phyloP scores from a whole-genome alignment of 35 echinoderm and acorn worm genomes.

The Acanthaster planci region DNA sequence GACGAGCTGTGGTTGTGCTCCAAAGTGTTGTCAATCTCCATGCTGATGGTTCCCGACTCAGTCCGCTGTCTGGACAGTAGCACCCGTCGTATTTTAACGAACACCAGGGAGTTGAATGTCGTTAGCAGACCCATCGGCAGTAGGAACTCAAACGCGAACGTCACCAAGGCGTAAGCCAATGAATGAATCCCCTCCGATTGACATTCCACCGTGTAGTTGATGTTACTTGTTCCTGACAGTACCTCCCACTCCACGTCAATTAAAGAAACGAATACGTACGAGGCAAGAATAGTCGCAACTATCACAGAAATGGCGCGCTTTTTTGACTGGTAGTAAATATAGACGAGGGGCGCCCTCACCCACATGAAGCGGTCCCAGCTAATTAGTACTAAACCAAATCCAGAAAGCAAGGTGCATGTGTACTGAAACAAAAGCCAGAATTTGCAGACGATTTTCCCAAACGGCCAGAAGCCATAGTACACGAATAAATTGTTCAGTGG shows the following conservation, averaged over 20 bases:
- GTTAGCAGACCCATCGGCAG: constrained; percentile 1
- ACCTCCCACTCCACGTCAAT: constrained; percentile 14
- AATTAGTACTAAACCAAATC: constrained; percentile 16
- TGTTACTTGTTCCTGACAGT: not conserved
- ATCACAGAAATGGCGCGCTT: constrained; percentile 4
- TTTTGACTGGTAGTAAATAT: constrained; percentile 12
- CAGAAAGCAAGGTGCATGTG: constrained; percentile 23
- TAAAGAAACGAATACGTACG: not conserved
- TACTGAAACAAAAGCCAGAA: constrained; percentile 35
- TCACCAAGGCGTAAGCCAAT: not conserved
- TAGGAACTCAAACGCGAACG: constrained; percentile 27
- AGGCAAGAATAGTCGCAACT: not conserved
- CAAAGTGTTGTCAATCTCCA: not conserved
- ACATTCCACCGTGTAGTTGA: constrained; percentile 30
- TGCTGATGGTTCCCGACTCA: not conserved
- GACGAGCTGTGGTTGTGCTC: not conserved
- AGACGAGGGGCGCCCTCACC: not conserved
- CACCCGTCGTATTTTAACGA: not conserved
- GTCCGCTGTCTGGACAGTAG: not conserved
- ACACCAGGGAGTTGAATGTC: not conserved
- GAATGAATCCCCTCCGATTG: constrained; percentile 22
- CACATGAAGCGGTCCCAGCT: constrained; percentile 40
- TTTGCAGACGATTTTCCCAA: constrained; percentile 40
- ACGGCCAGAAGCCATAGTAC: constrained; percentile 38
- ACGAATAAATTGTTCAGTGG: constrained; percentile 30